Percentiles rank a stretch among this genome's conserved stretches.
Conservation (phyloP, 64 coral and sea anemone genomes). For the Trachythela sp. region DNA sequence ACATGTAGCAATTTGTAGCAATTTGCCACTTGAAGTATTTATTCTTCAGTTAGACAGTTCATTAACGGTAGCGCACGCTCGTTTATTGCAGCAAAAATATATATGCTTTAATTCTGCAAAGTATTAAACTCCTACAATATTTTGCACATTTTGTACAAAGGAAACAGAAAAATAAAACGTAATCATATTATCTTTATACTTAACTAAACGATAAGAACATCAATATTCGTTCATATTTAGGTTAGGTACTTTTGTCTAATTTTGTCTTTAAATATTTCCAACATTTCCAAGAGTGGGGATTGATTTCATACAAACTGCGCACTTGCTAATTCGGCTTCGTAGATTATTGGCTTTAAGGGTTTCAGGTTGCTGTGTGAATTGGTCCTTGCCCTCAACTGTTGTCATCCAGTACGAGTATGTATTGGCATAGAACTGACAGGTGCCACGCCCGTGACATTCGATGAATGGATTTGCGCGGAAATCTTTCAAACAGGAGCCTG, state of each 20-base stretch:
- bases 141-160: not conserved
- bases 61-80: not conserved
- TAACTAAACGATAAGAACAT: no score
- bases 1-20: not conserved
- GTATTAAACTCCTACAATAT: not conserved
- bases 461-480: constrained; percentile 92
- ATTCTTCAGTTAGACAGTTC: not conserved
- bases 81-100: not conserved
- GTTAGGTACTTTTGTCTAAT: not conserved
- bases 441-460: constrained; percentile 95
- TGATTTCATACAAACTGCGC: constrained; percentile 26
- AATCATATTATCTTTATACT: not conserved
- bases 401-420: constrained; percentile 93
- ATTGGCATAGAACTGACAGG: constrained; percentile 88
- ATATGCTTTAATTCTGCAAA: not conserved
- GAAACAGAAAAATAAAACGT: not conserved
- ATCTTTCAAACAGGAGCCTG: constrained; percentile 69
- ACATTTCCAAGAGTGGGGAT: not conserved
- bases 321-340: constrained; percentile 68
- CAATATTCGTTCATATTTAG: not conserved
- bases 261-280: not conserved
- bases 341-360: constrained; percentile 73
- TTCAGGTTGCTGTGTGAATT: constrained; percentile 62
- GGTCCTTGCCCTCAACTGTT: constrained; percentile 51
- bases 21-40: not conserved